Evolutionary conservation across 2,888 invertebrate species (phyloP).

Genomic region (Cylindroiulus punctatus): DNA sequence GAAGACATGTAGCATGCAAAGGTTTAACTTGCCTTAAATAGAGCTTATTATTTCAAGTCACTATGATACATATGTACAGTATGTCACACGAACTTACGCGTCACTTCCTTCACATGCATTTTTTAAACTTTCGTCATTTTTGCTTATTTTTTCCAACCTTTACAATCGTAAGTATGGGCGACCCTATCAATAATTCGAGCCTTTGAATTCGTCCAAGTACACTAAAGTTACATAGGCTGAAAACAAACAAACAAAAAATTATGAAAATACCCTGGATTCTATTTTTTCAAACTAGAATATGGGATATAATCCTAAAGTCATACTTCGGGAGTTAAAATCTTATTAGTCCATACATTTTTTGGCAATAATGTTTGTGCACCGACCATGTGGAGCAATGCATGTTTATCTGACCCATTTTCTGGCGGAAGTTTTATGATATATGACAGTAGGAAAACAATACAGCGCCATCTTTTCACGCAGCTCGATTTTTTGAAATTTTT

Average conservation of each 20-base stretch:
- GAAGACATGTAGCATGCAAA: too few species aligned
- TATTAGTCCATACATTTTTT: not conserved
- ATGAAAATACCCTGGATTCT: too few species aligned
- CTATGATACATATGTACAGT: too few species aligned
- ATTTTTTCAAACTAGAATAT: not conserved
- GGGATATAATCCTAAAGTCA: conserved; percentile 6
- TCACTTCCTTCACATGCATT: too few species aligned
- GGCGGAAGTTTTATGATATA: conserved; percentile 27
- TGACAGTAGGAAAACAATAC: not conserved
- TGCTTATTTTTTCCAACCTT: too few species aligned
- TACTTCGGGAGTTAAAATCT: not conserved
- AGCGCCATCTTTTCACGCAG: not conserved
- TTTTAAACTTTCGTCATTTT: too few species aligned
- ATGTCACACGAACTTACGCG: too few species aligned
- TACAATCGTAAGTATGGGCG: too few species aligned
- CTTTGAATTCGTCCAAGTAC: not conserved
- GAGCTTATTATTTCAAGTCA: too few species aligned
- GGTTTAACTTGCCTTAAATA: too few species aligned
- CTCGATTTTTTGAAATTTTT: not conserved
- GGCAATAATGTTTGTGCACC: not conserved
- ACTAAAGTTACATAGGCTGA: not conserved
- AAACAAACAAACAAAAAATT: too few species aligned
- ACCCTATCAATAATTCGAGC: too few species aligned
- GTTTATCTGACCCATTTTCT: conserved; percentile 17
- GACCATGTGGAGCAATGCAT: not conserved